Percentiles rank a stretch among this genome's conserved stretches.
Conservation (phyloP, 1,140 invertebrate genomes). For the Solenopsis invicta region DNA sequence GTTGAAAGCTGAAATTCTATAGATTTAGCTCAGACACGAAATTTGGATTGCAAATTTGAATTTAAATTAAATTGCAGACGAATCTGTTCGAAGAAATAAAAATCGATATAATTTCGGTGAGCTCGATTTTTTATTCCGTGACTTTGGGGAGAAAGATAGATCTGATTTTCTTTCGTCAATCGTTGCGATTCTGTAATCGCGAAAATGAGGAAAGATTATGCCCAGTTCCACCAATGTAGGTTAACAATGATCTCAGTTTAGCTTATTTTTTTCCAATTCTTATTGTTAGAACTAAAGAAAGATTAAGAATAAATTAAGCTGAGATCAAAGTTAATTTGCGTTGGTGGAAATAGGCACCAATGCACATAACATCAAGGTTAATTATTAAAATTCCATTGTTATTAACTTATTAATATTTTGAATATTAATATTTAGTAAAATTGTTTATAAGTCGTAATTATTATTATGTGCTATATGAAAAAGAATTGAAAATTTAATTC, state of each 20-base stretch:
- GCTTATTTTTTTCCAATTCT: too few species aligned
- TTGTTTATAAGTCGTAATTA: not conserved
- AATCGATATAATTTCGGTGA: not conserved
- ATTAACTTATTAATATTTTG: not conserved
- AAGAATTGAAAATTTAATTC: not conserved
- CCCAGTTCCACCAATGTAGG: too few species aligned
- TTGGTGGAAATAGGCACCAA: too few species aligned
- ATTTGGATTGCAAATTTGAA: not conserved
- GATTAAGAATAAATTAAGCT: too few species aligned
- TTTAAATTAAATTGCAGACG: not conserved
- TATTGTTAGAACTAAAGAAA: too few species aligned
- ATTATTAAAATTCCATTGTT: not conserved
- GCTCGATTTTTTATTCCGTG: not conserved
- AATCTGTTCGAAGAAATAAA: not conserved
- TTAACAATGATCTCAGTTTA: too few species aligned
- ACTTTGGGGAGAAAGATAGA: not conserved
- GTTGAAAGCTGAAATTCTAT: not conserved
- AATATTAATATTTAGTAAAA: not conserved
- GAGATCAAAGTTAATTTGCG: too few species aligned
- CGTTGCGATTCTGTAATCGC: not conserved
- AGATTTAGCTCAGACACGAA: not conserved
- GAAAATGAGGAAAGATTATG: not conserved
- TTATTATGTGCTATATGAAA: not conserved
- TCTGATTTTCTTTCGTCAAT: not conserved
- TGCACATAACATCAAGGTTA: not conserved